These are phyloP conservation scores for Zophobas morio DNA, from an alignment of 1,140 invertebrate species.

Conservation along the genomic window DNA sequence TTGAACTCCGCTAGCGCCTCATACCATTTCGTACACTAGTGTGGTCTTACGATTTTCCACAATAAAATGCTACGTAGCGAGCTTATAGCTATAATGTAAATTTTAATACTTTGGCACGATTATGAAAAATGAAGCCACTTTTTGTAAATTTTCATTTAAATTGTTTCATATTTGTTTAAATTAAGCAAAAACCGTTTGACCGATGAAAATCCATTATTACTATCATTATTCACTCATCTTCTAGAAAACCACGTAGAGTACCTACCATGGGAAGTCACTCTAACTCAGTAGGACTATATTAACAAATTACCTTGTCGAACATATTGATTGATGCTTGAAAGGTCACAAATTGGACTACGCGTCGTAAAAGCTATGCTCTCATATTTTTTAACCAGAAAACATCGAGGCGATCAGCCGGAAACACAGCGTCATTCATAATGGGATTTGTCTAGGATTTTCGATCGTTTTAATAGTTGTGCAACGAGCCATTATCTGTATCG, in stretches of 20 bases:
- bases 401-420: constrained; percentile 18
- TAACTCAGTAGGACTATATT: constrained; percentile 2
- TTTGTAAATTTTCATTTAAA: no score
- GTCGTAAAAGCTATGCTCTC: constrained; percentile 4
- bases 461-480: constrained; percentile 26
- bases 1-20: no score
- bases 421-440: constrained; percentile 17
- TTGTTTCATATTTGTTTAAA: no score
- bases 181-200: no score
- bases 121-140: no score
- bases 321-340: constrained; percentile 28
- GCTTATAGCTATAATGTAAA: no score
- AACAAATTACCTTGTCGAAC: constrained; percentile 9
- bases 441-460: constrained; percentile 33
- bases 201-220: no score
- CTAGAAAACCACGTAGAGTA: constrained; percentile 7
- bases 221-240: no score
- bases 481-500: constrained; percentile 31
- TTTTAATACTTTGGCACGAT: no score
- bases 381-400: constrained; percentile 4
- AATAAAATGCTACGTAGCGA: no score
- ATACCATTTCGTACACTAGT: no score
- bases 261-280: not conserved
- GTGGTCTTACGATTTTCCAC: no score
- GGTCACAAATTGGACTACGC: constrained; percentile 1